phyloP scores from a whole-genome alignment of 2,888 invertebrate genomes.

The Hydriomena furcata region DNA sequence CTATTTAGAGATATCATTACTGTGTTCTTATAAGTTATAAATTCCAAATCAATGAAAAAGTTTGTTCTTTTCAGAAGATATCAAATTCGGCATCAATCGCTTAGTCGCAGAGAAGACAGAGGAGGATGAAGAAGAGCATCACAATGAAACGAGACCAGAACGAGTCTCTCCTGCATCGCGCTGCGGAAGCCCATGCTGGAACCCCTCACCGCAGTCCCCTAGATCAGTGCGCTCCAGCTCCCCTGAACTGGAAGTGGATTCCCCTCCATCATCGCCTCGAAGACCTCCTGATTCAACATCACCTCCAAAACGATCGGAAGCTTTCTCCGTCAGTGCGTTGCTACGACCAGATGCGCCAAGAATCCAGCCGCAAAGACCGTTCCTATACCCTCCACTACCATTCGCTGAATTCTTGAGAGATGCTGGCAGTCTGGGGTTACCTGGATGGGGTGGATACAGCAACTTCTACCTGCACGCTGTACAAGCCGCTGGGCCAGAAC shows the following conservation, averaged over 20 bases:
- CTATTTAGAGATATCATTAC: too few relatives aligned
- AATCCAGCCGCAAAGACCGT: constrained; percentile 84
- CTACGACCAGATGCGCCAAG: constrained; percentile 90
- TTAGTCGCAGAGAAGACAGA: constrained; percentile 87
- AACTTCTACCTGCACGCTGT: constrained; percentile 87
- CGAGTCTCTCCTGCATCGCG: constrained; percentile 75
- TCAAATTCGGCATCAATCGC: constrained; percentile 93
- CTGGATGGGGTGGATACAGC: constrained; percentile 83
- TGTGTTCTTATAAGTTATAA: too few relatives aligned
- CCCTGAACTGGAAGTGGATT: constrained; percentile 90
- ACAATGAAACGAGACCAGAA: constrained; percentile 64
- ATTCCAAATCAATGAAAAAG: neutral
- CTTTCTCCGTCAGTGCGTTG: constrained; percentile 92
- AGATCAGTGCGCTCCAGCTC: constrained; percentile 84
- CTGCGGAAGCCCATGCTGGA: constrained; percentile 82
- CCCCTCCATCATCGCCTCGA: constrained; percentile 86
- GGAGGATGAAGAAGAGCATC: constrained; percentile 83
- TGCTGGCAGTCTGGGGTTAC: constrained; percentile 73
- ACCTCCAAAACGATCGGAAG: constrained; percentile 88
- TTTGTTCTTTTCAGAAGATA: constrained; percentile 85
- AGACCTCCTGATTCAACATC: constrained; percentile 77
- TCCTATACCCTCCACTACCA: constrained; percentile 84
- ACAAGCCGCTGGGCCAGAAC: constrained; percentile 83
- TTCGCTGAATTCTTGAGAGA: constrained; percentile 86
- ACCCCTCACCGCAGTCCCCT: constrained; percentile 74